Evolutionary conservation across 2,888 invertebrate species (phyloP).

Genomic region (Scaptomyza tumidula): DNA sequence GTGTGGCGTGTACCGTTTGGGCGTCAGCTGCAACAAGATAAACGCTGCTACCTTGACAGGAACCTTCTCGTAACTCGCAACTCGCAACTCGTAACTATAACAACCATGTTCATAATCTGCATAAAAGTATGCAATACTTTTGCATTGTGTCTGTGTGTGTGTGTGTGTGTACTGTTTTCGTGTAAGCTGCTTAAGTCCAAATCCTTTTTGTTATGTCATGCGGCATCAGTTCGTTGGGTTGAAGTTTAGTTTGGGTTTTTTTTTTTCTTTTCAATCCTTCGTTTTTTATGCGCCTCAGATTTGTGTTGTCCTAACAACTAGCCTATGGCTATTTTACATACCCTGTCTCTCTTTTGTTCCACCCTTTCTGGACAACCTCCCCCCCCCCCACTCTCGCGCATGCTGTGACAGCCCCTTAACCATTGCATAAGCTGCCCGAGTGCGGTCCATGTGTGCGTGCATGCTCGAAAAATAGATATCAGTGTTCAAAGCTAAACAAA

Average conservation of each 20-base stretch:
- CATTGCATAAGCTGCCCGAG: constrained; percentile 20
- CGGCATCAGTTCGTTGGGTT: constrained; percentile 44
- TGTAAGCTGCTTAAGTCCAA: constrained; percentile 74
- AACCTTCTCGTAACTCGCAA: constrained; percentile 22
- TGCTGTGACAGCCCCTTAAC: background rate
- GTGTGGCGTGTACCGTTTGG: constrained; percentile 1
- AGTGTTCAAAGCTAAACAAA: constrained; percentile 66
- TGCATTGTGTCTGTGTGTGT: constrained; percentile 17
- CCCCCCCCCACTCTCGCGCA: background rate
- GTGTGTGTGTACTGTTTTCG: constrained; percentile 57
- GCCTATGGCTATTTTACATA: constrained; percentile 66
- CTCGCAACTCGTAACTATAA: constrained; percentile 45
- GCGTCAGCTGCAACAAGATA: constrained; percentile 61
- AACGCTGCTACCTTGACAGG: constrained; percentile 44
- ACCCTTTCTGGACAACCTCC: rapidly evolving
- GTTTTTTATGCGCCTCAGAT: constrained; percentile 29
- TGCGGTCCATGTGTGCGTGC: constrained; percentile 30
- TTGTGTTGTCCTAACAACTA: constrained; percentile 56
- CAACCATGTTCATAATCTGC: constrained; percentile 68
- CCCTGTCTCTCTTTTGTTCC: background rate
- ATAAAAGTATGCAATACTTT: constrained; percentile 69
- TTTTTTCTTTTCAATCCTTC: constrained; percentile 10
- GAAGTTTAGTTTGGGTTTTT: background rate
- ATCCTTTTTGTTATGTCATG: constrained; percentile 75
- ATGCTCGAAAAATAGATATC: constrained; percentile 41